Evolutionary conservation across 2,888 invertebrate genomes (phyloP).

Genomic region (Eurois occulta): DNA sequence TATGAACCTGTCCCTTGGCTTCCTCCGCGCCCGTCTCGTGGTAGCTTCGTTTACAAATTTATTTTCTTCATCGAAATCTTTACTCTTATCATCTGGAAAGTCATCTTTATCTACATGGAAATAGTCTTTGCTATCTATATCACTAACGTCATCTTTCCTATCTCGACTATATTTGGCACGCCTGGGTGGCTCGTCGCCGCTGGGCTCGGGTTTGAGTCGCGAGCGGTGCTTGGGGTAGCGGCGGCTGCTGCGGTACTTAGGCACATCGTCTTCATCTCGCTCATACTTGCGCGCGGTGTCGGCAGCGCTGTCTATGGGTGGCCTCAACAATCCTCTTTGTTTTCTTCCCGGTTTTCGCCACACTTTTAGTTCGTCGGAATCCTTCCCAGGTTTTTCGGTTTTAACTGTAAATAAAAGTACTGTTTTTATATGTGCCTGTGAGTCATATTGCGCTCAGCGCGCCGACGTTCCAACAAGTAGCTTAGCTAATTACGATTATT

Average conservation of each 20-base stretch:
- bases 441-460: not conserved
- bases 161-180: slow-evolving; percentile 61
- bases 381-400: slow-evolving; percentile 67
- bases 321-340: slow-evolving; percentile 62
- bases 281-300: slow-evolving; percentile 63
- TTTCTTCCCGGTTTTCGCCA: slow-evolving; percentile 73
- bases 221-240: slow-evolving; percentile 67
- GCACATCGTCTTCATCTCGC: slow-evolving; percentile 62
- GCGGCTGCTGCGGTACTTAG: slow-evolving; percentile 64
- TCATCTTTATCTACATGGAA: slow-evolving; percentile 67
- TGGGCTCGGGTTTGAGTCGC: slow-evolving; percentile 65
- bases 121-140: slow-evolving; percentile 68
- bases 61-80: slow-evolving; percentile 67
- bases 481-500: not conserved
- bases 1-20: slow-evolving; percentile 75
- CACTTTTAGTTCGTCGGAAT: slow-evolving; percentile 66
- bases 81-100: slow-evolving; percentile 66
- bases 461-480: not conserved
- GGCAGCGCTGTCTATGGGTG: slow-evolving; percentile 46
- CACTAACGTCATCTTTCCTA: slow-evolving; percentile 67
- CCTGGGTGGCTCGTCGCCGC: slow-evolving; percentile 59
- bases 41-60: slow-evolving; percentile 64
- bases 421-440: not conserved
- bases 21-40: slow-evolving; percentile 74
- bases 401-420: slow-evolving; percentile 68